phyloP scores from a whole-genome alignment of 2,113 vertebrate species.

The Cichladusa arquata region DNA sequence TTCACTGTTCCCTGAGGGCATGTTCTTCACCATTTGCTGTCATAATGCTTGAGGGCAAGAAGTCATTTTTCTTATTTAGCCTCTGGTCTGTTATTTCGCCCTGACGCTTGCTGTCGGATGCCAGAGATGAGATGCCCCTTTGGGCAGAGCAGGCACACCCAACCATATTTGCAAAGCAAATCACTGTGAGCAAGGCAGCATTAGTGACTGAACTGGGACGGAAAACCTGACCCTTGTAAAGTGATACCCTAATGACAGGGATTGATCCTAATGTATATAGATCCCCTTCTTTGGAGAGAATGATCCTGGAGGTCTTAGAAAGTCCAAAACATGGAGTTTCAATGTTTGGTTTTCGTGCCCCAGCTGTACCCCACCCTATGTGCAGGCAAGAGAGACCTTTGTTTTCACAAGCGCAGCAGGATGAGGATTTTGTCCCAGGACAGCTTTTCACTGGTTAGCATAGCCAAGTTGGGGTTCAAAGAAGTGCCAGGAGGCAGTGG shows the following conservation, averaged over 20 bases:
- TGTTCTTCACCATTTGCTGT: conserved; percentile 57
- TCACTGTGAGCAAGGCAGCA: neutral
- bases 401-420: rapidly evolving
- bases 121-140: conserved; percentile 31
- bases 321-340: neutral
- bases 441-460: neutral
- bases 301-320: neutral
- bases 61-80: conserved; percentile 53
- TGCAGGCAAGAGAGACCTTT: neutral
- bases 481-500: rapidly evolving
- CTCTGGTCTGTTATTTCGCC: conserved; percentile 34
- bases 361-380: neutral
- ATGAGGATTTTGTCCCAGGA: neutral
- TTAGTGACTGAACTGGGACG: neutral
- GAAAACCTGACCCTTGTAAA: neutral
- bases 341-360: neutral
- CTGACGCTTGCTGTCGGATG: neutral
- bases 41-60: conserved; percentile 49
- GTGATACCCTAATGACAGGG: neutral
- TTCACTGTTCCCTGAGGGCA: neutral
- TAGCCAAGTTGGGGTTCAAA: neutral
- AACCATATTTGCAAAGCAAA: neutral
- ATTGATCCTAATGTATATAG: neutral
- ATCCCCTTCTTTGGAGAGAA: neutral
- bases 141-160: neutral